Conservation (phyloP, 2,113 vertebrate species). For the Sylvia atricapilla region DNA sequence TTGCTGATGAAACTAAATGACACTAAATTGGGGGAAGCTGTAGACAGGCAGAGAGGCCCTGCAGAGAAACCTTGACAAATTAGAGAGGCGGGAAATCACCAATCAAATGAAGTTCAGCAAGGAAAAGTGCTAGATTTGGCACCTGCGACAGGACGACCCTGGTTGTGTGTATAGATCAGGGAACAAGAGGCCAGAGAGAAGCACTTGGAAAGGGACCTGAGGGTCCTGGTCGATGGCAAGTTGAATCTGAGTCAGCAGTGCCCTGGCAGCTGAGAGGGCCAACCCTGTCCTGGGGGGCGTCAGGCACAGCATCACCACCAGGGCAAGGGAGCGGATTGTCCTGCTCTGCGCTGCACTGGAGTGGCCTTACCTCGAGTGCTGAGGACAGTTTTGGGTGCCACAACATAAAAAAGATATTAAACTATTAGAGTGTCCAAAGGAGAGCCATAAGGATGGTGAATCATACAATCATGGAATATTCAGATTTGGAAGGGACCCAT, state of each 20-base stretch:
- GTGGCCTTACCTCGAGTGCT: accelerated
- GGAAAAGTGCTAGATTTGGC: neutral
- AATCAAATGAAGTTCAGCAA: neutral
- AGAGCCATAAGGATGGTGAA: neutral
- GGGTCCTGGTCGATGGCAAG: neutral
- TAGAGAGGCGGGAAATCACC: neutral
- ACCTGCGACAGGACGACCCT: neutral
- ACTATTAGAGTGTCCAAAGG: neutral
- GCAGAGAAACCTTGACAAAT: neutral
- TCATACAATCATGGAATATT: neutral
- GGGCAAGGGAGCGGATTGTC: neutral
- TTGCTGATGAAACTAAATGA: neutral
- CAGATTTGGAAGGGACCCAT: neutral
- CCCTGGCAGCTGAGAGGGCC: neutral
- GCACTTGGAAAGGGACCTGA: neutral
- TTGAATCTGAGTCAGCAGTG: accelerated
- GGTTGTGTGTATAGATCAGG: neutral
- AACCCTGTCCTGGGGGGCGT: accelerated
- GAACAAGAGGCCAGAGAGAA: neutral
- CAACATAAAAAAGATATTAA: neutral
- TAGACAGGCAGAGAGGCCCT: neutral
- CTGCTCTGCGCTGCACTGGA: neutral
- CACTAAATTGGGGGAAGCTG: neutral
- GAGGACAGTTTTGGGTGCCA: neutral
- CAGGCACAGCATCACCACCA: accelerated